Percentiles rank a stretch among this genome's conserved stretches.
phyloP scores from a whole-genome alignment of 2,888 invertebrate species.

The Deladenus siricidicola region DNA sequence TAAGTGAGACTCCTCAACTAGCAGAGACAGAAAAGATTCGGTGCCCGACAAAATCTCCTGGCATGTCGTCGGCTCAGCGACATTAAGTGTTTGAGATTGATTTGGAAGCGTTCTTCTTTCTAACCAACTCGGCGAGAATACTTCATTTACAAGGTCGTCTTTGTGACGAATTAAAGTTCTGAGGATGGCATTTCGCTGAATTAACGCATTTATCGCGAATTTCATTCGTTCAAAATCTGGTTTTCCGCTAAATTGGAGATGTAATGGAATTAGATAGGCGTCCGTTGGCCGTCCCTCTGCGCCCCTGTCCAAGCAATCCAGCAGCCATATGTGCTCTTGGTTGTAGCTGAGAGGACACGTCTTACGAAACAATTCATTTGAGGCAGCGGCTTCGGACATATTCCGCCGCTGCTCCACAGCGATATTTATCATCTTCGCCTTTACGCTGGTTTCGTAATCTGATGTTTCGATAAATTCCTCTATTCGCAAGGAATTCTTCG shows the following conservation, averaged over 20 bases:
- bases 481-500: no score
- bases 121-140: no score
- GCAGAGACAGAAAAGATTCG: slow-evolving; percentile 8
- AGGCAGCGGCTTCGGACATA: no score
- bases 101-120: no score
- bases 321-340: slow-evolving; percentile 25
- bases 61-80: not conserved
- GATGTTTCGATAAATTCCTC: no score
- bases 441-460: no score
- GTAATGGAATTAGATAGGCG: slow-evolving; percentile 1
- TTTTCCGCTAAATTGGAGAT: not conserved
- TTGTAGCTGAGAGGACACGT: slow-evolving; percentile 12
- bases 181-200: slow-evolving; percentile 17
- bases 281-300: slow-evolving; percentile 1
- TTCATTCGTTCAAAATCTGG: not conserved
- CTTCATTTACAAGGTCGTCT: no score
- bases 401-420: no score
- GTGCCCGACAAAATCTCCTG: slow-evolving; percentile 1
- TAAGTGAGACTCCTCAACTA: not conserved
- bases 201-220: not conserved
- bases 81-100: no score
- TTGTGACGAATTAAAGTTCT: slow-evolving; percentile 2
- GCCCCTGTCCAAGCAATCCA: slow-evolving; percentile 13
- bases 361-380: no score
- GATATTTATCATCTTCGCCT: no score